phyloP scores from a whole-genome alignment of 1,140 invertebrate species.

The Gryllus bimaculatus region DNA sequence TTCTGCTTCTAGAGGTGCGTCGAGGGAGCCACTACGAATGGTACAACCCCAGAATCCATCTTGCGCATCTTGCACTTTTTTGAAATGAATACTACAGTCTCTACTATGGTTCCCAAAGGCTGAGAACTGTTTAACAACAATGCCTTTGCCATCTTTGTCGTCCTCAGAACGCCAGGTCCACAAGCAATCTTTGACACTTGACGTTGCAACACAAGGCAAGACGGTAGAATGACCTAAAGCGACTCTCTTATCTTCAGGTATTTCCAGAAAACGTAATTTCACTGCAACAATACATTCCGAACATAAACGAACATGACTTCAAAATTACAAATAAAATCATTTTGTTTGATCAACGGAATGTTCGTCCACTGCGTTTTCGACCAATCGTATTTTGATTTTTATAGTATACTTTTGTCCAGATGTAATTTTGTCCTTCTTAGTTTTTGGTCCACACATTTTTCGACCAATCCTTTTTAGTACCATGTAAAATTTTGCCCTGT shows the following conservation, averaged over 20 bases:
- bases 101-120: slow-evolving; percentile 34
- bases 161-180: slow-evolving; percentile 33
- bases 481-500: no score
- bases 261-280: slow-evolving; percentile 33
- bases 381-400: no score
- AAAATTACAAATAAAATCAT: no score
- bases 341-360: no score
- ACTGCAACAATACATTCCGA: slow-evolving; percentile 26
- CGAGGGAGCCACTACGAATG: slow-evolving; percentile 27
- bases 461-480: no score
- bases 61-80: slow-evolving; percentile 34
- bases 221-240: slow-evolving; percentile 29
- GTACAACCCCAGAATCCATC: slow-evolving; percentile 39
- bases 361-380: no score
- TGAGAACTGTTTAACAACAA: slow-evolving; percentile 31
- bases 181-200: slow-evolving; percentile 34
- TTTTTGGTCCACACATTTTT: no score
- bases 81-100: slow-evolving; percentile 37
- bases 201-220: slow-evolving; percentile 34
- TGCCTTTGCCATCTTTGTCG: slow-evolving; percentile 14
- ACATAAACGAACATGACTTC: no score
- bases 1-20: slow-evolving; percentile 29
- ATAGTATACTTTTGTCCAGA: no score
- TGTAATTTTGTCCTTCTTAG: no score
- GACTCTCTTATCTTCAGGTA: slow-evolving; percentile 31